Conservation (phyloP, 2,888 invertebrate genomes). For the Malachius bipustulatus region DNA sequence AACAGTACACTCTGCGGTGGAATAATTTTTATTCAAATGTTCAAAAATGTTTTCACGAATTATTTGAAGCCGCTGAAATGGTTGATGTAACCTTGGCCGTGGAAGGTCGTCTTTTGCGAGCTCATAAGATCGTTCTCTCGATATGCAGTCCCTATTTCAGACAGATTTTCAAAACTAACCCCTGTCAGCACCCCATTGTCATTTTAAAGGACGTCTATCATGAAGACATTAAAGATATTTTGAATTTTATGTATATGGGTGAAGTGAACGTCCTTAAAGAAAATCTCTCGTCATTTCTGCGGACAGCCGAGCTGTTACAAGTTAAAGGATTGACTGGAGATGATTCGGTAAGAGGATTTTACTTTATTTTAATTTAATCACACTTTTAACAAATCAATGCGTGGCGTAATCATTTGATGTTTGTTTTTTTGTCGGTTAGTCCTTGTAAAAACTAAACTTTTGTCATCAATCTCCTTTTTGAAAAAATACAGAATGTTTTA, state of each 20-base stretch:
- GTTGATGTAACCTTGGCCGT: constrained; percentile 69
- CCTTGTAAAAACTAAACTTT: too few relatives aligned
- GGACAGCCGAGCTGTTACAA: constrained; percentile 58
- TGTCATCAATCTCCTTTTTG: too few relatives aligned
- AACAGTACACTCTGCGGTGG: constrained; percentile 66
- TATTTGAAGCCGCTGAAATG: constrained; percentile 59
- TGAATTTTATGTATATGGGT: constrained; percentile 64
- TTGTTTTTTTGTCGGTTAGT: too few relatives aligned
- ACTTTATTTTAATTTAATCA: too few relatives aligned
- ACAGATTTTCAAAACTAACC: constrained; percentile 59
- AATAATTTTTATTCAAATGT: constrained; percentile 69
- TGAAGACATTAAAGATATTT: constrained; percentile 53
- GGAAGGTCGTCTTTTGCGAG: constrained; percentile 63
- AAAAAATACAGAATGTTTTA: too few relatives aligned
- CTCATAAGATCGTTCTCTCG: constrained; percentile 65
- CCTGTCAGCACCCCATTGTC: constrained; percentile 62
- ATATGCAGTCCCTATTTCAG: constrained; percentile 72
- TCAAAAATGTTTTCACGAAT: constrained; percentile 57
- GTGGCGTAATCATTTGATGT: too few relatives aligned
- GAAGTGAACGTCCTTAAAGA: constrained; percentile 60
- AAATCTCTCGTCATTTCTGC: constrained; percentile 55
- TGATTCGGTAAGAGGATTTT: constrained; percentile 35
- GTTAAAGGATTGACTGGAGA: constrained; percentile 54
- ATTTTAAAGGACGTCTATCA: constrained; percentile 59
- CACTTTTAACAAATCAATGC: too few relatives aligned